Evolutionary conservation across 2,888 invertebrate genomes (phyloP).

Genomic region (Asteroscopus sphinx): DNA sequence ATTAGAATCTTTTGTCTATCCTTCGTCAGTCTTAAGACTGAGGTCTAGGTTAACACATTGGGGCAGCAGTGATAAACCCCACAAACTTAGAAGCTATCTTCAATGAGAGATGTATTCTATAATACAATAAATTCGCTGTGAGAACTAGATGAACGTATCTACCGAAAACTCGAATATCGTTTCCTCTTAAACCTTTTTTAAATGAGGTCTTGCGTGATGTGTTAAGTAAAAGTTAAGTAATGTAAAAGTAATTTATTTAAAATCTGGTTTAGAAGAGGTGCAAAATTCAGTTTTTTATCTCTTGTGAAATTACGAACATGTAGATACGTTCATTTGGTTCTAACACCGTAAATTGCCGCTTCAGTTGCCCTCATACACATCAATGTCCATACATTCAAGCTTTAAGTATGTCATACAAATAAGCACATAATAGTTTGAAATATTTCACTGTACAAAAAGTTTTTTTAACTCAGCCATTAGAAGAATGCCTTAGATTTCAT

Average conservation of each 20-base stretch:
- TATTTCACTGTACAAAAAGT: conserved; percentile 51
- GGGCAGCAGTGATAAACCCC: conserved; percentile 45
- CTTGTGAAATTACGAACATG: no score
- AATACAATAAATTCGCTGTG: no score
- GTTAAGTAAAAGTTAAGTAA: no score
- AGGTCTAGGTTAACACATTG: conserved; percentile 20
- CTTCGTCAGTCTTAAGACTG: conserved; percentile 45
- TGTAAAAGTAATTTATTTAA: no score
- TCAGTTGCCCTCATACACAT: conserved; percentile 25
- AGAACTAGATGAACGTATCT: no score
- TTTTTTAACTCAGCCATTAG: conserved; percentile 45
- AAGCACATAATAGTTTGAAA: conserved; percentile 46
- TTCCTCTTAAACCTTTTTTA: no score
- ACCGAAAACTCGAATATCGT: no score
- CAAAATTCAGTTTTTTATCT: no score
- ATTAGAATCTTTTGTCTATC: conserved; percentile 50
- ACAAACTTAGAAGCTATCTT: conserved; percentile 31
- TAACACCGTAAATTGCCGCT: conserved; percentile 24
- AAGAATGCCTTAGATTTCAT: conserved; percentile 46
- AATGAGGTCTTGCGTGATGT: no score
- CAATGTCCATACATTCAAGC: conserved; percentile 31
- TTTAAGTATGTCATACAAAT: conserved; percentile 41
- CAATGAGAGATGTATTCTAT: conserved; percentile 30
- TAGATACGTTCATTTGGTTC: no score
- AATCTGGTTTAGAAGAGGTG: no score